Conservation (phyloP, 1,140 invertebrate species). For the Babylonia areolata region DNA sequence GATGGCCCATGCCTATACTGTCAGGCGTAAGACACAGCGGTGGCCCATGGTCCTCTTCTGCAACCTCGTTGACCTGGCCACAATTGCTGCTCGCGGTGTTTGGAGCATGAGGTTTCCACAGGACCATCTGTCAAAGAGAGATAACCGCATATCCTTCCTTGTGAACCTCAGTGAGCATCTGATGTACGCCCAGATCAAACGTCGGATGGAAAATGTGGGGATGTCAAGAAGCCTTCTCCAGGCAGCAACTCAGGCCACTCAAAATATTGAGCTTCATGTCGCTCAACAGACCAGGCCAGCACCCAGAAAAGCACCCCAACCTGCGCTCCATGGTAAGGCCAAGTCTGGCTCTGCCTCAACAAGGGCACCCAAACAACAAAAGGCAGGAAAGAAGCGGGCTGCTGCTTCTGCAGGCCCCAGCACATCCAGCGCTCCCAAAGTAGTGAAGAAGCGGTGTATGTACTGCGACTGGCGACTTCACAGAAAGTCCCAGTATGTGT, state of each 20-base stretch:
- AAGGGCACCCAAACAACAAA: background rate
- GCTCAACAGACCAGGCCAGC: background rate
- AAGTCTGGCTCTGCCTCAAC: constrained; percentile 10
- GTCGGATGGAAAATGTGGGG: background rate
- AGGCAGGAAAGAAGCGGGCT: background rate
- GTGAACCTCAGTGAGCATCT: background rate
- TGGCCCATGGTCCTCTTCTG: constrained; percentile 57
- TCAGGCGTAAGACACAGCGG: constrained; percentile 44
- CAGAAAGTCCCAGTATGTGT: background rate
- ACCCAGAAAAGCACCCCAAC: background rate
- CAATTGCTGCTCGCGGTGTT: constrained; percentile 36
- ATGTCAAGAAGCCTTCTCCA: background rate
- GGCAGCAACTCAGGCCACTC: background rate
- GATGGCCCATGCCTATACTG: constrained; percentile 40
- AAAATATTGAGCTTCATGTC: background rate
- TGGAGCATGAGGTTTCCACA: constrained; percentile 23
- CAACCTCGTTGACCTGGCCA: constrained; percentile 52
- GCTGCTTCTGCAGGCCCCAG: background rate
- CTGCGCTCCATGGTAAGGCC: background rate
- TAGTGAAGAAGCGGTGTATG: background rate
- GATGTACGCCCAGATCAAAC: constrained; percentile 4
- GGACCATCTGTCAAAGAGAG: background rate
- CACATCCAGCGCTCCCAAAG: background rate
- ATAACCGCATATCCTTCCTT: background rate
- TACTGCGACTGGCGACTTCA: background rate